A percentile compares a stretch with the other conserved stretches of the same genome.
Conservation (phyloP, 2,113 vertebrate species). For the Prunella himalayana region DNA sequence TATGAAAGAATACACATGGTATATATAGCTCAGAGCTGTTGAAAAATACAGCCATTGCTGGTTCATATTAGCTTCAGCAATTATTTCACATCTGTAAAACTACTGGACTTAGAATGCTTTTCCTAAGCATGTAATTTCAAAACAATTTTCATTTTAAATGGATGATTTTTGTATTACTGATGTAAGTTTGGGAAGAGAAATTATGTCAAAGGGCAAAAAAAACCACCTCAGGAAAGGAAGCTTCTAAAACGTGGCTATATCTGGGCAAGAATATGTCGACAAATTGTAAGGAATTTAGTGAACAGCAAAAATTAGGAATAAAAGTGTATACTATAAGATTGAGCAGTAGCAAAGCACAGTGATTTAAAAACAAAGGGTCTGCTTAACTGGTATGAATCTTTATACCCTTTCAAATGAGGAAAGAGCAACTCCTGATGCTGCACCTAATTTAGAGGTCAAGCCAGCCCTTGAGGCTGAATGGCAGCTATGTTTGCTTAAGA, state of each 20-base stretch:
- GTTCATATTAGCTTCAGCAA: slow-evolving; percentile 1
- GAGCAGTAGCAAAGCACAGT: neutral
- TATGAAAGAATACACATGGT: neutral
- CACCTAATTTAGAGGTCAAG: neutral
- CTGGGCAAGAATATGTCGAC: neutral
- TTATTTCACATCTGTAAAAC: neutral
- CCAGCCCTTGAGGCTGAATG: neutral
- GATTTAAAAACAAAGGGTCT: neutral
- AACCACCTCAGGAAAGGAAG: neutral
- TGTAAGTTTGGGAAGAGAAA: neutral
- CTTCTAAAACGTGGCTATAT: neutral
- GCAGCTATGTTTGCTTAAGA: neutral
- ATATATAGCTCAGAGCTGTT: neutral
- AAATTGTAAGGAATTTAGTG: neutral
- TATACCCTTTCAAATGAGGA: neutral
- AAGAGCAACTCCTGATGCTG: neutral
- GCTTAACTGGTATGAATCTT: neutral
- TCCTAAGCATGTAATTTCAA: neutral
- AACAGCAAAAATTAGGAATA: neutral
- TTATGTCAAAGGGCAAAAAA: neutral
- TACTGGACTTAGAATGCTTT: neutral
- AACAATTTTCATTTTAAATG: neutral
- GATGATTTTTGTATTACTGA: neutral
- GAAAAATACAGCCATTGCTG: neutral
- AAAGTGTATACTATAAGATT: neutral